Evolutionary conservation across 2,113 vertebrate species (phyloP).

Genomic region (Colinus virginianus): DNA sequence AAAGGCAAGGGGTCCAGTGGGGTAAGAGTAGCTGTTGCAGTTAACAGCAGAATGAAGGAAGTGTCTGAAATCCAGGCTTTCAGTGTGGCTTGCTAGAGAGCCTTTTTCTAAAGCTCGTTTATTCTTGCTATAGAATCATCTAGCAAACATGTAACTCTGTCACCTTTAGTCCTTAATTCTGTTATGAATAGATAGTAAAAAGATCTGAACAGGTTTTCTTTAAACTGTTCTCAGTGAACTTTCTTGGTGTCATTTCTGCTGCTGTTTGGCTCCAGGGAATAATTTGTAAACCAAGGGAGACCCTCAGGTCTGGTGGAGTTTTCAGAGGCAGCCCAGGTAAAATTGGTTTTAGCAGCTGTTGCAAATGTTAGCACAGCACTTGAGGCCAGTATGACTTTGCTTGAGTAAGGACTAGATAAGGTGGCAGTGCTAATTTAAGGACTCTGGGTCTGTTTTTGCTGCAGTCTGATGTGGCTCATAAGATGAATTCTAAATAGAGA

Average conservation of each 20-base stretch:
- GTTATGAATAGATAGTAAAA: not conserved
- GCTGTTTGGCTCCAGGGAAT: not conserved
- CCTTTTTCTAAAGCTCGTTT: not conserved
- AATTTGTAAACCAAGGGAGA: not conserved
- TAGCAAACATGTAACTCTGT: not conserved
- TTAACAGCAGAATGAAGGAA: not conserved
- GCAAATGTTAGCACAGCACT: not conserved
- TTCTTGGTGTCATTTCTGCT: not conserved
- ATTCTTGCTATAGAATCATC: not conserved
- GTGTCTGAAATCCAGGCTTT: not conserved
- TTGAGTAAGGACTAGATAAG: conserved; percentile 1
- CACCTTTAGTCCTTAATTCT: not conserved
- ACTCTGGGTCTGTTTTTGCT: not conserved
- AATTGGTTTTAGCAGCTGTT: not conserved
- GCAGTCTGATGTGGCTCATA: not conserved
- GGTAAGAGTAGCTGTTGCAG: not conserved
- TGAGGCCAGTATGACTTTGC: not conserved
- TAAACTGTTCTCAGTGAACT: not conserved
- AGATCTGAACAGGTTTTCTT: not conserved
- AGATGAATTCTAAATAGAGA: not conserved
- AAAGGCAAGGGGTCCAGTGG: not conserved
- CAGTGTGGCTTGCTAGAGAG: not conserved
- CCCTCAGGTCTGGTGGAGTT: not conserved
- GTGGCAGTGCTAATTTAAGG: conserved; percentile 31
- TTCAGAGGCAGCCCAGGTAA: not conserved